Evolutionary conservation across 2,113 vertebrate species (phyloP).

Genomic region (Otocyon megalotis): DNA sequence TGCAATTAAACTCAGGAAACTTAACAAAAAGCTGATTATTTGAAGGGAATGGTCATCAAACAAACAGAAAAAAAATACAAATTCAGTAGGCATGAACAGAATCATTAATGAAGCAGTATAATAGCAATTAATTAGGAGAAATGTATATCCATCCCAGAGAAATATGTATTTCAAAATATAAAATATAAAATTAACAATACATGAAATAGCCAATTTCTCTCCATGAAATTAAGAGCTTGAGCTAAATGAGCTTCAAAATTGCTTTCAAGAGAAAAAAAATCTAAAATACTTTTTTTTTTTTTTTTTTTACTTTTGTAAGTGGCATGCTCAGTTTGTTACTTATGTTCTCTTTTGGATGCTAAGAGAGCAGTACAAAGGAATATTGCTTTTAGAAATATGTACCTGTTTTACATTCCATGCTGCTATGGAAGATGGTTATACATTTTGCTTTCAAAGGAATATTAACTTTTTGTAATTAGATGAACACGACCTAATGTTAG

Average conservation of each 20-base stretch:
- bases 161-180: constrained; percentile 4
- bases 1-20: constrained; percentile 64
- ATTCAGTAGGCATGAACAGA: constrained; percentile 52
- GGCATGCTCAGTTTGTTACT: background rate
- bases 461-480: background rate
- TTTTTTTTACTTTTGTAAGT: background rate
- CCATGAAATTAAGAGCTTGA: background rate
- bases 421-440: background rate
- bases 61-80: constrained; percentile 59
- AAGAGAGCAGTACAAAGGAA: background rate
- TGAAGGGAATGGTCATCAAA: constrained; percentile 62
- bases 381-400: background rate
- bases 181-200: constrained; percentile 9
- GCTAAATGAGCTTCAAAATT: background rate
- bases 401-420: background rate
- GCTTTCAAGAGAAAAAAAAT: background rate
- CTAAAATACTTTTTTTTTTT: background rate
- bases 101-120: constrained; percentile 7
- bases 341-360: background rate
- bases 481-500: background rate
- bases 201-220: background rate
- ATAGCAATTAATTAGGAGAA: background rate
- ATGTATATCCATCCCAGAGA: background rate
- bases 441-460: background rate
- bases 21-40: constrained; percentile 79